Conservation (phyloP, 2,113 vertebrate genomes). For the Ophiodon elongatus region DNA sequence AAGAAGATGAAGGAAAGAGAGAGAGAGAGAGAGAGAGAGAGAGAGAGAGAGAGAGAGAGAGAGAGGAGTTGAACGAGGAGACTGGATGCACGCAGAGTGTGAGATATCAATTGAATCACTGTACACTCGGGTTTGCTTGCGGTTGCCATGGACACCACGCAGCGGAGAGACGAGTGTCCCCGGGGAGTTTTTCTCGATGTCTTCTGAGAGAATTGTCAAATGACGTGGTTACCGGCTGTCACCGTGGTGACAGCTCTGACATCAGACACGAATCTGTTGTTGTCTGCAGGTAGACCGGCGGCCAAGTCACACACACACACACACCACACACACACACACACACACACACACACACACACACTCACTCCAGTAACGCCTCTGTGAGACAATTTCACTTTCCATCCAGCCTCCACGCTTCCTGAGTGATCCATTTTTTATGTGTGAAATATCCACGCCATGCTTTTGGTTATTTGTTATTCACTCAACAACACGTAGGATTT, state of each 20-base stretch:
- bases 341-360: not conserved
- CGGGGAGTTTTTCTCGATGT: conserved; percentile 51
- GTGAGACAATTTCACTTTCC: conserved; percentile 29
- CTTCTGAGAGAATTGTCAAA: conserved; percentile 64
- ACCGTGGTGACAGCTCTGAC: conserved; percentile 65
- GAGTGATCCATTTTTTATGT: not conserved
- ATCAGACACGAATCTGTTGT: conserved; percentile 53
- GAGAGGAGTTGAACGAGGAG: conserved; percentile 27
- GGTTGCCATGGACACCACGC: conserved; percentile 76
- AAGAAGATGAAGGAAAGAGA: not conserved
- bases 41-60: conserved; percentile 16
- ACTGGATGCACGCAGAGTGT: conserved; percentile 18
- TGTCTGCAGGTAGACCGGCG: conserved; percentile 43
- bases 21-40: not conserved
- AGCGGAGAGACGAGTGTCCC: conserved; percentile 58
- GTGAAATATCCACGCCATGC: conserved; percentile 39
- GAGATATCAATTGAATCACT: conserved; percentile 69
- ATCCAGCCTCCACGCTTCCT: conserved; percentile 6
- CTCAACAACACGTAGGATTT: conserved; percentile 10
- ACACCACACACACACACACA: not conserved
- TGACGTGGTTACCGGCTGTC: conserved; percentile 64
- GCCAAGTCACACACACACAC: not conserved
- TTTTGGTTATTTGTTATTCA: conserved; percentile 10
- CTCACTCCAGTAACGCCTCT: conserved; percentile 7
- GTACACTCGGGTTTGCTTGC: conserved; percentile 56